phyloP scores from a whole-genome alignment of 2,797 vertebrate species.

The Semotilus atromaculatus region DNA sequence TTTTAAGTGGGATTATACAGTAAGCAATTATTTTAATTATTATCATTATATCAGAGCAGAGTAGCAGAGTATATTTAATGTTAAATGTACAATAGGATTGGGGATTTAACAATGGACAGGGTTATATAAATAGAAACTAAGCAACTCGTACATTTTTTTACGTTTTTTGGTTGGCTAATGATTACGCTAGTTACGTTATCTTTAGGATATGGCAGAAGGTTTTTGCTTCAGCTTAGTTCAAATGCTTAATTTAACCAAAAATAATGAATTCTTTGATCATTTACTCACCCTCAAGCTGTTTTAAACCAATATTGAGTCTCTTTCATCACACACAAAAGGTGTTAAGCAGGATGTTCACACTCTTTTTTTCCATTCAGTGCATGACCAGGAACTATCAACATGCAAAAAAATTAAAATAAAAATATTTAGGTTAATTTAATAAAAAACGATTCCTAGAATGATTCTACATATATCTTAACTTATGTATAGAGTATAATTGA shows the following conservation, averaged over 20 bases:
- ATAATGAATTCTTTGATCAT: rapidly evolving
- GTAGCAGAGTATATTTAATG: background rate
- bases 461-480: background rate
- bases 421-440: background rate
- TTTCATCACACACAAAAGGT: background rate
- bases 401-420: background rate
- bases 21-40: background rate
- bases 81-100: background rate
- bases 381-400: background rate
- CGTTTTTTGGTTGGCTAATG: too few species aligned
- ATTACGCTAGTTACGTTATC: too few species aligned
- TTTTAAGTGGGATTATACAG: background rate
- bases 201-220: background rate
- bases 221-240: background rate
- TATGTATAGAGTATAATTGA: background rate
- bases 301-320: background rate
- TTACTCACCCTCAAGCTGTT: background rate
- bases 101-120: background rate
- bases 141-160: background rate
- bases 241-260: background rate
- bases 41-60: too few species aligned
- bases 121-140: background rate
- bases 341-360: background rate
- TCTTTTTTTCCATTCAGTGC: background rate
- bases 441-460: background rate